Evolutionary conservation across 1,140 invertebrate species (phyloP).

Genomic region (Colletes latitarsis): DNA sequence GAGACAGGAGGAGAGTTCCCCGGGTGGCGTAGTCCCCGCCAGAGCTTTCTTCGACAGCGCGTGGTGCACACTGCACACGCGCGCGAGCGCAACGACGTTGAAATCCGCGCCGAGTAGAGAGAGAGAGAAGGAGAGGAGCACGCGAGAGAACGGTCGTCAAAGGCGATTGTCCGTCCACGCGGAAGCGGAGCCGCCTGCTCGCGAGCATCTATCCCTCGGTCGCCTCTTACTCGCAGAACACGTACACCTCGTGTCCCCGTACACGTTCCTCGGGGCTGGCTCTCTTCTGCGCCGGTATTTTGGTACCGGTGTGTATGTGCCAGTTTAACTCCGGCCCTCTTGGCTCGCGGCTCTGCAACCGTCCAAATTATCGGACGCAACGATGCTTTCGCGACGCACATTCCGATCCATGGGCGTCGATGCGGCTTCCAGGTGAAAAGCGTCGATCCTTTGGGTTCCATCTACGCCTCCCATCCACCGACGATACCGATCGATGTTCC

Average conservation of each 20-base stretch:
- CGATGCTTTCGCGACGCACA: slow-evolving; percentile 34
- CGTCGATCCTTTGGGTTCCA: neutral
- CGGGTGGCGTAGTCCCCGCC: slow-evolving; percentile 58
- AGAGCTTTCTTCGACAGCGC: slow-evolving; percentile 60
- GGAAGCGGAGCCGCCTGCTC: slow-evolving; percentile 63
- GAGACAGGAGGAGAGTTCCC: slow-evolving; percentile 9
- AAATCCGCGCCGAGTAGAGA: slow-evolving; percentile 20
- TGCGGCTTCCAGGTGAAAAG: slow-evolving; percentile 8
- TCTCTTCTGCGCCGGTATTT: slow-evolving; percentile 53
- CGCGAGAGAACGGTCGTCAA: slow-evolving; percentile 43
- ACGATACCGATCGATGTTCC: no score
- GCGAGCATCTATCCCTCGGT: slow-evolving; percentile 68
- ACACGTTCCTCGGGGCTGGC: slow-evolving; percentile 65
- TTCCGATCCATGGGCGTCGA: neutral
- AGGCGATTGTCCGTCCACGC: slow-evolving; percentile 67
- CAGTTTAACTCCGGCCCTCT: slow-evolving; percentile 49
- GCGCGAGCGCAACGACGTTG: neutral
- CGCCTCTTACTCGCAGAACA: slow-evolving; percentile 69
- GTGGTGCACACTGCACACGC: neutral
- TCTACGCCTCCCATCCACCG: no score
- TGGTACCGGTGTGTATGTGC: slow-evolving; percentile 47
- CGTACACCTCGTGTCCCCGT: slow-evolving; percentile 72
- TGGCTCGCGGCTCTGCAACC: slow-evolving; percentile 12
- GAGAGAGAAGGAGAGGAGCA: neutral
- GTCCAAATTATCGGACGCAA: slow-evolving; percentile 34